Conservation (phyloP, 2,797 vertebrate genomes). For the Syncerus caffer region DNA sequence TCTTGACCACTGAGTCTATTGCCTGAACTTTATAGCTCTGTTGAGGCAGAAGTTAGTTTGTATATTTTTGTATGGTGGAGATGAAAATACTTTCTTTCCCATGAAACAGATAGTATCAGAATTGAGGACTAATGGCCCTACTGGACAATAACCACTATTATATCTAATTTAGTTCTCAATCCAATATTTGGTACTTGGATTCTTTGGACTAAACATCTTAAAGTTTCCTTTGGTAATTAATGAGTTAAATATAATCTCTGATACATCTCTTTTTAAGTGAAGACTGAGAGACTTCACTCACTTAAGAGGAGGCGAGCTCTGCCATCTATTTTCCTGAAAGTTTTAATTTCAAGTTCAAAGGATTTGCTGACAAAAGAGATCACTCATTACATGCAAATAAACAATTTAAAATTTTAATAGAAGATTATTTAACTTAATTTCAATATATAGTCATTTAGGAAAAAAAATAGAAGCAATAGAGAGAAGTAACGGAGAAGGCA, state of each 20-base stretch:
- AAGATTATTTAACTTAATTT: not conserved
- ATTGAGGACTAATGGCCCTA: not conserved
- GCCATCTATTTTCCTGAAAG: not conserved
- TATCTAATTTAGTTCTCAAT: not conserved
- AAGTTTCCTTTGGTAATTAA: not conserved
- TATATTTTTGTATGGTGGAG: not conserved
- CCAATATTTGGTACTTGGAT: not conserved
- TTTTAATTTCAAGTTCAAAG: not conserved
- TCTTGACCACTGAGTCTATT: not conserved
- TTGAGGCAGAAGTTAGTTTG: not conserved
- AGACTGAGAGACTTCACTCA: not conserved
- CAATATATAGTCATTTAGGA: not conserved
- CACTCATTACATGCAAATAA: not conserved
- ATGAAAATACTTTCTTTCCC: not conserved
- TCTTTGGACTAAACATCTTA: slow-evolving; percentile 9
- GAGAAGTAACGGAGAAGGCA: not conserved
- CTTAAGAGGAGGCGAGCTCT: not conserved
- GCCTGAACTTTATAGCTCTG: not conserved
- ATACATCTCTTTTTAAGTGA: not conserved
- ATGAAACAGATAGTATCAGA: not conserved
- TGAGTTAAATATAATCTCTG: slow-evolving; percentile 18
- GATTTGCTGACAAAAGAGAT: not conserved
- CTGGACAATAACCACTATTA: not conserved
- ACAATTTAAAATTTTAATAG: not conserved
- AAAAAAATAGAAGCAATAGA: not conserved